Evolutionary conservation across 1,140 invertebrate species (phyloP), one percentile per base, ranked within the genome.

Genomic region (Holcopasites calliopsidis): DNA sequence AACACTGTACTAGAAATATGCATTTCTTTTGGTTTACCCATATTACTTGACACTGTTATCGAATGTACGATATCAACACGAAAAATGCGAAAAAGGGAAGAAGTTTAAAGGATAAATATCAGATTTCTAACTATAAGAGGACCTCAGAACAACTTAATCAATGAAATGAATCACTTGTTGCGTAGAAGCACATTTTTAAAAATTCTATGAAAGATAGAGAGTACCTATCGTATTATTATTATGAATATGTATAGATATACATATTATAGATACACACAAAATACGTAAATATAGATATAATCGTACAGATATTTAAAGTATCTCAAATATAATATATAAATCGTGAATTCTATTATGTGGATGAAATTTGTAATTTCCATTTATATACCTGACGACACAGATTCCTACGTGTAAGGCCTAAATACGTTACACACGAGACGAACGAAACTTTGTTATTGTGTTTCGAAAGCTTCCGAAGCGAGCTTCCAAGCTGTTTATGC

Each of bases 351-450:
- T 33, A 71, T 65, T 69, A 78, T 70, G 40, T 62, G 23, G 42
- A 70, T 21, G 23, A 80, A 64, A 33, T 40, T n/a, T 44, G 74
- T 85, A 52, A 76, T 50, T 78, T 83, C 77, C 11, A 84, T 61
- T 84, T 78, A n/a, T n/a, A n/a, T n/a, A 84, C 76, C 68, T 84
- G 74, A 80, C 42, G 33, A 64, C 31, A 76, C 55, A 80, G 79
- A 86, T 86, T 84, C 77, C 77, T 86, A 85, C 72, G 49, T n/a
- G n/a, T 85, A 84, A 76, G 85, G 76, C 79, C 84, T 86, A 86
- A 80, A 70, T 38, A n/a, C n/a, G 40, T 81, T 78, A 73, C 31
- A 57, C 70, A 64, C 1, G 11, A 26, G 57, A 70, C n/a, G 42
- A 60, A 74, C 23, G 35, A 70, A 64, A 70, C 55, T 78, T 50